These are phyloP conservation scores for Eidolon dupreanum DNA, from an alignment of 2,797 vertebrate species.

Conservation along the genomic window DNA sequence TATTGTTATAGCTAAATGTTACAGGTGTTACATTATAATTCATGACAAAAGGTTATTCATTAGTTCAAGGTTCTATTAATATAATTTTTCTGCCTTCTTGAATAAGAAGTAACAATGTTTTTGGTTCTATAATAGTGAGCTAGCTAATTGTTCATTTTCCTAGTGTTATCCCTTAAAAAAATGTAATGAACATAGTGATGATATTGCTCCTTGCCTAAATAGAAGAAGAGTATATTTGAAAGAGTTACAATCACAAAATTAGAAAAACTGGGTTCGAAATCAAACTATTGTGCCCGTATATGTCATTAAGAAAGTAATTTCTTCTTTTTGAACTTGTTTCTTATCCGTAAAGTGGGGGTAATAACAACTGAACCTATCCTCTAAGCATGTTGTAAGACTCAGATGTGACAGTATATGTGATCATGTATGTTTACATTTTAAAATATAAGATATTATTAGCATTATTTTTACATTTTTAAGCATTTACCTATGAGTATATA, in stretches of 20 bases:
- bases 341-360: background rate
- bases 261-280: background rate
- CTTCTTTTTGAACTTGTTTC: background rate
- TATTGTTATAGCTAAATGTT: constrained; percentile 66
- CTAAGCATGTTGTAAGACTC: background rate
- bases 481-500: background rate
- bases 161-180: constrained; percentile 6
- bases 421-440: background rate
- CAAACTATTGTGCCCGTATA: background rate
- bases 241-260: background rate
- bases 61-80: constrained; percentile 46
- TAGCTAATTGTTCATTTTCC: constrained; percentile 45
- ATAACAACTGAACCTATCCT: background rate
- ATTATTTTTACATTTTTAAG: background rate
- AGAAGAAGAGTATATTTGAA: background rate
- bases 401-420: background rate
- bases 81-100: constrained; percentile 48
- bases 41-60: constrained; percentile 58
- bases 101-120: background rate
- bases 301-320: background rate
- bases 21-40: constrained; percentile 70
- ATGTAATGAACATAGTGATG: background rate
- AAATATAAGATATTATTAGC: background rate
- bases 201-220: background rate
- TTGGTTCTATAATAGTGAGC: background rate